A percentile compares a stretch with the other conserved stretches of the same genome.
phyloP scores from a whole-genome alignment of 1,140 invertebrate genomes.

The Lepidotrigona ventralis region DNA sequence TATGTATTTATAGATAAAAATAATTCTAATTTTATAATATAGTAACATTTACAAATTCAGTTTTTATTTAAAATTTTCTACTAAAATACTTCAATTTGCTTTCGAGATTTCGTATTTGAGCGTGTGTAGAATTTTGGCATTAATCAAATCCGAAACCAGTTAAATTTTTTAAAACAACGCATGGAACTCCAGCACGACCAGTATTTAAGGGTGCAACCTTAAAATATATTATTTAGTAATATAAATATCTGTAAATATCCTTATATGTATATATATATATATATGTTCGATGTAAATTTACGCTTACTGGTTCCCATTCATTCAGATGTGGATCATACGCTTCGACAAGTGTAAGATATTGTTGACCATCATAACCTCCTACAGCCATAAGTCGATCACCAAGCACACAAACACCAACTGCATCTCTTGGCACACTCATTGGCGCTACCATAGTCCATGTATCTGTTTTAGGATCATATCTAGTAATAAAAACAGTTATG shows the following conservation, averaged over 20 bases:
- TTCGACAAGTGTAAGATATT: constrained; percentile 94
- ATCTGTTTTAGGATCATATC: constrained; percentile 89
- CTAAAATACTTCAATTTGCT: constrained; percentile 26
- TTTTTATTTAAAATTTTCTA: not conserved
- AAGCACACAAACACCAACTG: constrained; percentile 93
- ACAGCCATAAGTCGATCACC: constrained; percentile 94
- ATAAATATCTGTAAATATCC: not conserved
- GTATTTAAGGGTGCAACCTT: constrained; percentile 87
- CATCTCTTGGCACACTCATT: constrained; percentile 92
- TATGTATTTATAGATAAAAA: constrained; percentile 7
- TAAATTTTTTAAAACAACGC: constrained; percentile 84
- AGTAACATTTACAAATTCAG: not conserved
- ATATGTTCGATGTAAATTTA: not conserved
- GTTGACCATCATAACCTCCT: constrained; percentile 97
- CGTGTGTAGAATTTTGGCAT: not conserved
- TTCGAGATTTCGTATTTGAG: constrained; percentile 1
- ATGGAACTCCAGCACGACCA: constrained; percentile 92
- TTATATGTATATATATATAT: not conserved
- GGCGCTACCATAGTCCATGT: constrained; percentile 94
- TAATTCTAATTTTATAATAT: constrained; percentile 31
- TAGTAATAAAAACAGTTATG: constrained; percentile 53
- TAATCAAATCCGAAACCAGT: constrained; percentile 33
- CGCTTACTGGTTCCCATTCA: constrained; percentile 89
- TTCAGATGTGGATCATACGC: constrained; percentile 95
- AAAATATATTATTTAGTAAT: constrained; percentile 53